Base-by-base conservation (phyloP, 2,888 invertebrate species). In the Protonemura montana region DNA sequence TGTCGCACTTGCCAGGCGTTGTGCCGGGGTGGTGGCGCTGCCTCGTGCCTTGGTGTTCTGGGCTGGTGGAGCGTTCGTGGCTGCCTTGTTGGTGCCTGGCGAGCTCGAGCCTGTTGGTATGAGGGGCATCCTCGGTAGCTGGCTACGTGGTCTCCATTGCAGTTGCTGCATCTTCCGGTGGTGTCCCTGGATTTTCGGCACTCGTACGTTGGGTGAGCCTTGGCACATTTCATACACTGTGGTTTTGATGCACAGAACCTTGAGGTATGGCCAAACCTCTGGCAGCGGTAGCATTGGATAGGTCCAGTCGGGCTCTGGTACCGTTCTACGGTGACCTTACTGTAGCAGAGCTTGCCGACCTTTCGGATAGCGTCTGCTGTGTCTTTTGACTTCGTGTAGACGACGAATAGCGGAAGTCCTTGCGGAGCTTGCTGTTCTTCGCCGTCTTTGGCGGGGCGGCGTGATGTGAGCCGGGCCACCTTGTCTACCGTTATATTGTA, bases 51-150 rank as follows among this genome's bases (percentile, higher is more conserved):
- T 13, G 78, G 78, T 26, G 27, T 78, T 26, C 27, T 26, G 26
- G 78, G 26, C 28, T n/a, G n/a, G n/a, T n/a, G n/a, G n/a, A 7
- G 10, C 27, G 25, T 3, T 78, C 78, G 28, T 27, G 26, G 5
- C 28, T 25, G 59, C 26, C 28, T 28, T 7, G 26, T 78, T 26
- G 78, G 10, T 78, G 78, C 78, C 78, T 78, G 28, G n/a, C 78
- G 78, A 16, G 3, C 78, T 6, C 78, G 78, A 0, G 78, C 78
- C 28, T 26, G 27, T 78, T 78, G 26, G 78, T 78, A 78, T 7
- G 78, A 3, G 28, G 21, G 78, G 13, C 78, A 78, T 78, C 78
- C 78, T 28, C 78, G 26, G 78, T 78, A 78, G 78, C 78, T 78
- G 6, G 78, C 78, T 26, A 28, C 28, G 16, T 78, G 78, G 10